These are phyloP conservation scores for Lycaena phlaeas DNA, from an alignment of 2,888 invertebrate species.

Conservation along the genomic window DNA sequence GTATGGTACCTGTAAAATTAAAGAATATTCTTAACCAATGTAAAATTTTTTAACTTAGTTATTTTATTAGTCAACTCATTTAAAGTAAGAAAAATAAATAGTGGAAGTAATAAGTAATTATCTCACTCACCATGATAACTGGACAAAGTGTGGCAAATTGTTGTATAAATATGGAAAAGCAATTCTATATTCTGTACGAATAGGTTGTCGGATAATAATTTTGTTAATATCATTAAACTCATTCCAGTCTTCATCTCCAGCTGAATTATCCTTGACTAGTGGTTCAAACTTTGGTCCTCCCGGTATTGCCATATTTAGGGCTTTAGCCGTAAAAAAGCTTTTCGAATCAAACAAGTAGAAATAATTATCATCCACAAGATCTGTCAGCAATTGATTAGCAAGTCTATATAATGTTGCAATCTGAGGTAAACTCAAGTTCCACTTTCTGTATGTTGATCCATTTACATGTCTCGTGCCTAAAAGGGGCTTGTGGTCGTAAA, in stretches of 20 bases:
- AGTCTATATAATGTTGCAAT: conserved; percentile 98
- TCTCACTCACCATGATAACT: conserved; percentile 92
- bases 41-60: too few relatives aligned
- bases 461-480: conserved; percentile 95
- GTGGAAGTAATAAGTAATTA: conserved; percentile 20
- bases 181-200: conserved; percentile 98
- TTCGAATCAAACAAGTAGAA: conserved; percentile 99
- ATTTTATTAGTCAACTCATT: too few relatives aligned
- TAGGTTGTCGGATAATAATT: conserved; percentile 98
- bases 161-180: conserved; percentile 99
- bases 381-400: conserved; percentile 97
- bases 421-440: conserved; percentile 96
- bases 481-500: conserved; percentile 98
- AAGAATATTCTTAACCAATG: too few relatives aligned
- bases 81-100: conserved; percentile 3
- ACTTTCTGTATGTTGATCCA: conserved; percentile 96
- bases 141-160: conserved; percentile 98
- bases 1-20: conserved; percentile 90
- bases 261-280: conserved; percentile 96
- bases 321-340: conserved; percentile 99
- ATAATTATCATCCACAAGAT: conserved; percentile 98
- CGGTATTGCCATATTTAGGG: conserved; percentile 99
- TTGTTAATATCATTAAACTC: conserved; percentile 99
- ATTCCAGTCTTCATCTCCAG: conserved; percentile 99
- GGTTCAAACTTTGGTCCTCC: conserved; percentile 99